Conservation (phyloP, 2,113 vertebrate genomes). For the Emydura subglobosa region DNA sequence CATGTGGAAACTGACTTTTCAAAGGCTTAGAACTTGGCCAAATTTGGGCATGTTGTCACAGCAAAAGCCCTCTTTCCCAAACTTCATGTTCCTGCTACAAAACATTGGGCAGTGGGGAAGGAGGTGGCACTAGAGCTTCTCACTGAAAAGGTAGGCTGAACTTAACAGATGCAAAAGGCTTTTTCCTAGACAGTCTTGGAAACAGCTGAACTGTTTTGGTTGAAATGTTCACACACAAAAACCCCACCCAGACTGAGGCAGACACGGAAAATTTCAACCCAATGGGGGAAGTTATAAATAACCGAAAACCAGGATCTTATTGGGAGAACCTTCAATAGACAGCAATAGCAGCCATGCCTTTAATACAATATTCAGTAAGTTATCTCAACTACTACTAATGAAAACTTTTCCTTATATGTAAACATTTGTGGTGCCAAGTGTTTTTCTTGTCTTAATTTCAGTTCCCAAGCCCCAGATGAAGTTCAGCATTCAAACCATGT, state of each 20-base stretch:
- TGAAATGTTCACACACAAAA: background rate
- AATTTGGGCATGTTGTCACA: background rate
- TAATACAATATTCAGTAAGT: background rate
- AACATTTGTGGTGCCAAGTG: background rate
- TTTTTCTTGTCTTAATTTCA: slow-evolving; percentile 69
- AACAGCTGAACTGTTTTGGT: background rate
- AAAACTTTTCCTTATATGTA: background rate
- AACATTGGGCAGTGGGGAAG: background rate
- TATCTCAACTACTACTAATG: background rate
- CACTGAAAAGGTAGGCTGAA: background rate
- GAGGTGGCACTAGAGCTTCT: background rate
- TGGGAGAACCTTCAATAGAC: background rate
- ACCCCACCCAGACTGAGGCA: no score
- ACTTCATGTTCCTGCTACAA: background rate
- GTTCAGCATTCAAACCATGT: slow-evolving; percentile 94
- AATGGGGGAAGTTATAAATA: background rate
- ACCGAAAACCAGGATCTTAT: background rate
- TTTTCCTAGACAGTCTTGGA: background rate
- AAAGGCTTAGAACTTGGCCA: background rate
- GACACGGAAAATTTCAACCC: background rate
- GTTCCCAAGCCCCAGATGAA: slow-evolving; percentile 97
- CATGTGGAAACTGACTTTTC: background rate
- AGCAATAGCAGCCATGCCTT: no score
- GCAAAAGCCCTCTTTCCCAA: background rate
- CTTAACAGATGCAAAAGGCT: background rate